A percentile compares a stretch with the other conserved stretches of the same genome.
These are phyloP conservation scores for Lasaia peninsularis DNA, from an alignment of 1,140 invertebrate genomes.

Conservation along the genomic window DNA sequence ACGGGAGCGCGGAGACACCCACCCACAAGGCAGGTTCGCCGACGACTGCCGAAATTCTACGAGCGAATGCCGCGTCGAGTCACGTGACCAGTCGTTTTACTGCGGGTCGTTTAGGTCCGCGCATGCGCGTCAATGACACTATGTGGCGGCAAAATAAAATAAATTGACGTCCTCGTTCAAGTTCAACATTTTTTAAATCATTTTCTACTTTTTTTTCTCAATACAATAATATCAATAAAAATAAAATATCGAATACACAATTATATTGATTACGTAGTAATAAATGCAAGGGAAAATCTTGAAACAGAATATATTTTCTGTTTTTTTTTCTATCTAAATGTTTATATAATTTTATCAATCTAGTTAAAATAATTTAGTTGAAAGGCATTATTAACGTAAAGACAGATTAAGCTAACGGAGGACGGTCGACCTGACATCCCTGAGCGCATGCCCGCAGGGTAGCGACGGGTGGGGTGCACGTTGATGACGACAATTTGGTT, in stretches of 20 bases:
- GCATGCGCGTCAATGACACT: constrained; percentile 53
- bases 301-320: too few species aligned
- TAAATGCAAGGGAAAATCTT: too few species aligned
- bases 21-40: constrained; percentile 42
- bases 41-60: constrained; percentile 67
- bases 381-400: background rate
- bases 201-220: too few species aligned
- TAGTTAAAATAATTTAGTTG: too few species aligned
- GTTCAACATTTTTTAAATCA: background rate
- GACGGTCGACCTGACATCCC: constrained; percentile 24
- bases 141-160: constrained; percentile 68
- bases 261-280: too few species aligned
- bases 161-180: constrained; percentile 28
- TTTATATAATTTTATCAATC: too few species aligned
- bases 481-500: constrained; percentile 67
- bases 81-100: constrained; percentile 78
- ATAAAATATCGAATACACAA: too few species aligned
- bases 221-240: too few species aligned
- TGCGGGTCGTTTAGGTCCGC: constrained; percentile 66
- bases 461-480: constrained; percentile 39
- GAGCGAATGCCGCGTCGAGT: constrained; percentile 74
- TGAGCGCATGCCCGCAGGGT: constrained; percentile 50
- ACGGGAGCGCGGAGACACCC: constrained; percentile 39
- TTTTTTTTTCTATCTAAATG: too few species aligned
- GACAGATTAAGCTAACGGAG: constrained; percentile 36